Percentiles rank a stretch among this genome's conserved stretches.
Evolutionary conservation across 2,888 invertebrate species (phyloP).

Genomic region (Dastarcus helophoroides): DNA sequence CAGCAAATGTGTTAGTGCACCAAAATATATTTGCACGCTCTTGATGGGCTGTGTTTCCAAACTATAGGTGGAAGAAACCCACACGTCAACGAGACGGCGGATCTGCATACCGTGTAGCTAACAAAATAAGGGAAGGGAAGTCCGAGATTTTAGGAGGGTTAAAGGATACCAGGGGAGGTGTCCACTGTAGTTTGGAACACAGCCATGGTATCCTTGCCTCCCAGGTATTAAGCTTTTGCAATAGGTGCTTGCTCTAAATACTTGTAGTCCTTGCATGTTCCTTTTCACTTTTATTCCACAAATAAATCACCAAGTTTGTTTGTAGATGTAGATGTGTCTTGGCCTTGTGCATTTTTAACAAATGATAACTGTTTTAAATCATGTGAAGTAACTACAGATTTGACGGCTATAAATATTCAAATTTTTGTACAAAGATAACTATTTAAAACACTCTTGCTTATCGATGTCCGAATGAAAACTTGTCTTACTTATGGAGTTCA

Average conservation of each 20-base stretch:
- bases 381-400: no score
- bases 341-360: no score
- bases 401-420: no score
- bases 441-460: no score
- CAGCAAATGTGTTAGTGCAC: constrained; percentile 23
- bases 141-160: constrained; percentile 26
- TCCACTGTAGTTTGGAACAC: constrained; percentile 48
- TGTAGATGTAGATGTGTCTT: no score
- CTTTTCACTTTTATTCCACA: constrained; percentile 5
- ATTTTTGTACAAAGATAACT: no score
- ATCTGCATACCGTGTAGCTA: constrained; percentile 20
- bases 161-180: constrained; percentile 34
- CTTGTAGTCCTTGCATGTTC: constrained; percentile 9
- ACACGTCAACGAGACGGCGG: constrained; percentile 10
- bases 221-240: constrained; percentile 40
- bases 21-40: constrained; percentile 13
- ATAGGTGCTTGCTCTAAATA: constrained; percentile 24
- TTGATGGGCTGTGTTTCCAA: constrained; percentile 38
- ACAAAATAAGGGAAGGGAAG: constrained; percentile 19
- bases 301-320: no score
- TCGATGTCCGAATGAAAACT: no score
- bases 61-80: constrained; percentile 35
- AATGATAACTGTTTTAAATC: no score
- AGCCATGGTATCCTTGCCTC: constrained; percentile 53
- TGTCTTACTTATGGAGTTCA: no score